A percentile compares a stretch with the other conserved stretches of the same genome.
Evolutionary conservation across 2,888 invertebrate species (phyloP).

Genomic region (Gryllus longicercus): DNA sequence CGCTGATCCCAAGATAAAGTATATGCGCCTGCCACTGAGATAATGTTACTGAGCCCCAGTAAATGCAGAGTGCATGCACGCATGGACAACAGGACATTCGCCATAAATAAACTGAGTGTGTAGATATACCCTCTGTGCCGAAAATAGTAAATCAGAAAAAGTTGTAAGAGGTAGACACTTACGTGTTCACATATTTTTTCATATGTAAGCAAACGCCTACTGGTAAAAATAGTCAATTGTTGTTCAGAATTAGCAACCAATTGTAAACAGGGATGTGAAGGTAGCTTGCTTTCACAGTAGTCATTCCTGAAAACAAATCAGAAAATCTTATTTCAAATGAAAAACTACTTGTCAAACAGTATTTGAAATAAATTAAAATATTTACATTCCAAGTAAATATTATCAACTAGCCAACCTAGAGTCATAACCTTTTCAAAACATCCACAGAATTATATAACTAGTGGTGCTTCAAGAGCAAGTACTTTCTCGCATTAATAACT

Average conservation of each 20-base stretch:
- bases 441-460: background rate
- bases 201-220: slow-evolving; percentile 81
- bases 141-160: too few species aligned
- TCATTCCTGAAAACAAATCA: slow-evolving; percentile 57
- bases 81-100: too few species aligned
- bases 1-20: too few species aligned
- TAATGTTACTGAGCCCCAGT: too few species aligned
- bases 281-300: slow-evolving; percentile 68
- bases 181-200: slow-evolving; percentile 65
- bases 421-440: too few species aligned
- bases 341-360: background rate
- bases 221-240: slow-evolving; percentile 71
- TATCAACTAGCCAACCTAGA: background rate
- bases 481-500: too few species aligned
- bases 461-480: background rate
- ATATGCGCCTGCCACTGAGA: too few species aligned
- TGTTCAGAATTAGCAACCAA: slow-evolving; percentile 88
- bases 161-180: slow-evolving; percentile 35
- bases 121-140: too few species aligned
- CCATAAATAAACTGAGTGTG: too few species aligned
- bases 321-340: background rate
- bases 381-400: background rate
- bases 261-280: slow-evolving; percentile 72
- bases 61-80: too few species aligned
- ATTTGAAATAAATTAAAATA: background rate